Base-by-base conservation (phyloP, 1,140 invertebrate species). In the Drosophila pruinosa region DNA sequence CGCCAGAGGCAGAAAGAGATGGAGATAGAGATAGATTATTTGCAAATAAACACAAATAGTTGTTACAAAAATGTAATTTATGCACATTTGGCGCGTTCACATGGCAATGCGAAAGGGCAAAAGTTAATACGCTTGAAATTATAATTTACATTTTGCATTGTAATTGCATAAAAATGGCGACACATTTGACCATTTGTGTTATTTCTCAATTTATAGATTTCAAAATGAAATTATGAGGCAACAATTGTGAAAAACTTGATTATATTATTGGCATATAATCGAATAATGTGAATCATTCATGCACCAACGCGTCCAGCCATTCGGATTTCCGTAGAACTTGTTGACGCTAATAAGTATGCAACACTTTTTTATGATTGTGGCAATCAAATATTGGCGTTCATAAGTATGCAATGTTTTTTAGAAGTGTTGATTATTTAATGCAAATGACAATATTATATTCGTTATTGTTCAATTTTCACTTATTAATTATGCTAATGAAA, bases 11-110 rank as follows among this genome's bases (percentile, higher is more conserved):
- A 8, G 14, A 39, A 0, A 17, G 15, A 17, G 17, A 17, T 22
- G 19, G 17, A 26, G 28, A 2, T 26, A 69, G 63, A 72, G 75
- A 72, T 57, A 68, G 72, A 69, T 80, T 73, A 56, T 85, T 85
- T 74, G 73, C 81, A 81, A 86, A 86, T 86, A 86, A 86, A 86
- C 81, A 81, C 82, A 85, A 85, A 85, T 85, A 63, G 68, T 58
- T 70, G 63, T 65, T 45, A 65, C 45, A 31, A 36, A 68, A 63
- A 24, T 59, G 52, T 81, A 86, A 85, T 81, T 81, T 85, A 85
- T 77, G 63, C 64, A 39, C 28, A 41, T 64, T 65, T 54, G 52
- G 48, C 43, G 28, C 45, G 65, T 79, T 67, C 70, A 53, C 74
- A 79, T 79, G 80, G 67, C 75, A 75, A 78, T 75, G 43, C 56